Base-by-base conservation (phyloP, 2,113 vertebrate genomes). In the Fukomys damarensis region DNA sequence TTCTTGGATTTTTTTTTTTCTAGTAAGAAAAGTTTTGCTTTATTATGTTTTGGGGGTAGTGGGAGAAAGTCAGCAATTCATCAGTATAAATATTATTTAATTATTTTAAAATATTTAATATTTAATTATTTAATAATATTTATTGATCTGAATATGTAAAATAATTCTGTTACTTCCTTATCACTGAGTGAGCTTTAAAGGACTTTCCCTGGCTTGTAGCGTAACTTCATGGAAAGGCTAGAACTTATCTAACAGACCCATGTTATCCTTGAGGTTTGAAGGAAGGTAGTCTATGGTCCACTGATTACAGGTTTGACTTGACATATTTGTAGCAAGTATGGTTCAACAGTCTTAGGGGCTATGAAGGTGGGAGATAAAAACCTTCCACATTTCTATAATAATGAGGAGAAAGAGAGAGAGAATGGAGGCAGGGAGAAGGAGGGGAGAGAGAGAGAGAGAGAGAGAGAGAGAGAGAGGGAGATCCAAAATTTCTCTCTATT, bases 81-180 rank as follows among this genome's bases (percentile, higher is more conserved):
- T 93, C 1, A 16, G 43, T 1, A 54, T 82, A 59, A 35, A 52
- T 28, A 63, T 49, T 30, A 43, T 74, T 56, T 58, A 46, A 59
- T 56, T n/a, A n/a, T n/a, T n/a, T n/a, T n/a, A n/a, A n/a, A n/a
- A n/a, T n/a, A n/a, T n/a, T n/a, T n/a, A n/a, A n/a, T n/a, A n/a
- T n/a, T n/a, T n/a, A n/a, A 63, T 49, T 30, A 43, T 74, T 56
- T 58, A 46, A 59, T 56, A 61, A 35, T 84, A 88, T 81, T 95
- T 85, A 80, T 86, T 91, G 72, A 63, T 79, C 80, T 54, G 56
- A 89, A 54, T 74, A 81, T 83, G 7, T 38, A 86, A 85, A 91
- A 74, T 76, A 86, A 93, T 68, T 88, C 26, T 92, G 17, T 90
- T 72, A 41, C 1, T 58, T 85, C 41, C 26, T 94, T 70, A 82